Base-by-base conservation (phyloP, 2,797 vertebrate species). In the Momotus momota region DNA sequence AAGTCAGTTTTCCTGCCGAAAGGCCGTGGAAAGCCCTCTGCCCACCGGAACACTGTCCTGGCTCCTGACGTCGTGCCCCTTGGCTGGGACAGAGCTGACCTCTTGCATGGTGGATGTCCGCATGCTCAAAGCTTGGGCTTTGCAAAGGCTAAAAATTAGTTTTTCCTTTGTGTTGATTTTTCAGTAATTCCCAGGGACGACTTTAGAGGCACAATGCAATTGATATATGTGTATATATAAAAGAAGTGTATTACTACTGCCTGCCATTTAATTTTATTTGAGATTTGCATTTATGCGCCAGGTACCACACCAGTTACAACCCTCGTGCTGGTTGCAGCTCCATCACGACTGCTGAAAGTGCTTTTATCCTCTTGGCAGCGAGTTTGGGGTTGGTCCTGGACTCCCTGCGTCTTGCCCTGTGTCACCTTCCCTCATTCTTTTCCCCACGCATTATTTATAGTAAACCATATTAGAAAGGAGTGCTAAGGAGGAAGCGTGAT, bases 401-500 rank as follows among this genome's bases (percentile, higher is more conserved):
- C 78, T 74, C n/a, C 12, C 5, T 5, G 2, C 6, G 12, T 80
- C 31, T 22, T 57, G 64, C 79, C 86, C 86, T 54, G 57, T 14
- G 81, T 69, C 52, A 57, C 90, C 86, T 77, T 81, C 77, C 77
- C 73, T 82, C 51, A 7, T 90, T 94, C 94, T 93, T 82, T 29
- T 51, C 86, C 70, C 86, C 40, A n/a, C 52, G n/a, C 92, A 94
- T 97, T 98, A 97, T 98, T 98, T 97, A 97, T 98, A 98, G 97
- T 97, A 98, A 97, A 97, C 97, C 94, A 91, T 97, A 96, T 97
- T 97, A 98, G 97, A 96, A 97, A 95, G 95, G 93, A 92, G 96
- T 31, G 88, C 96, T 96, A 96, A 97, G 94, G 96, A 96, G 96
- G 97, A 97, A 95, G 96, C 6, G 61, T 98, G 98, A 98, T 97